A percentile compares a stretch with the other conserved stretches of the same genome.
phyloP scores from a whole-genome alignment of 37 sponge, comb jelly and placozoan genomes.

The Eunapius fragilis region DNA sequence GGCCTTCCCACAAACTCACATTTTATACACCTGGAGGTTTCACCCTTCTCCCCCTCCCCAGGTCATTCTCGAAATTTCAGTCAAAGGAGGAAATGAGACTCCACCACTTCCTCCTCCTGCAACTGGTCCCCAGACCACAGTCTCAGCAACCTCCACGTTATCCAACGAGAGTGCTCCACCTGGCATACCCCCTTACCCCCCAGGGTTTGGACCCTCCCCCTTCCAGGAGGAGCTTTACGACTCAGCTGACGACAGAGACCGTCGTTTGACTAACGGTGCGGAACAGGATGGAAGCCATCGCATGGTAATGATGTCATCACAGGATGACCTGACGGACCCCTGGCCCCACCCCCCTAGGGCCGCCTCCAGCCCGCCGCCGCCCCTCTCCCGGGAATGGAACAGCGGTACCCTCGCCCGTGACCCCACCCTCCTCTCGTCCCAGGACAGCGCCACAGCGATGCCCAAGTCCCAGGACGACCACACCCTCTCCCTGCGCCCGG shows the following conservation, averaged over 20 bases:
- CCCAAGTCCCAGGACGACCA: not conserved
- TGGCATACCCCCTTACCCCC: not conserved
- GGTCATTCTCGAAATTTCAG: not conserved
- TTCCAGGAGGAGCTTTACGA: not conserved
- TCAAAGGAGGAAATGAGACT: not conserved
- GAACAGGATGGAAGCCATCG: not conserved
- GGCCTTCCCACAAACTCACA: not conserved
- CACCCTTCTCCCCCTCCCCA: not conserved
- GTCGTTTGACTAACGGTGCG: not conserved
- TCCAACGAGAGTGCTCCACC: not conserved
- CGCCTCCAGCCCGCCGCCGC: not conserved
- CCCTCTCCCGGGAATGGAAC: not conserved
- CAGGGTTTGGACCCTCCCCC: not conserved
- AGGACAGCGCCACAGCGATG: not conserved
- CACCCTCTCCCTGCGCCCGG: not conserved
- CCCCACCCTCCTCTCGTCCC: not conserved
- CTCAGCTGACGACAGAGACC: not conserved
- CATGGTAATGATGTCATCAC: not conserved
- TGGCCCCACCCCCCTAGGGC: not conserved
- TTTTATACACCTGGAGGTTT: too few relatives aligned
- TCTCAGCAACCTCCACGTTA: not conserved
- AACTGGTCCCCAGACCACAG: not conserved
- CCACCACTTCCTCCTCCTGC: not conserved
- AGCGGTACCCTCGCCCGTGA: not conserved
- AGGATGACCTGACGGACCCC: not conserved